phyloP scores from a whole-genome alignment of 2,888 invertebrate genomes.

The Tiphia femorata region DNA sequence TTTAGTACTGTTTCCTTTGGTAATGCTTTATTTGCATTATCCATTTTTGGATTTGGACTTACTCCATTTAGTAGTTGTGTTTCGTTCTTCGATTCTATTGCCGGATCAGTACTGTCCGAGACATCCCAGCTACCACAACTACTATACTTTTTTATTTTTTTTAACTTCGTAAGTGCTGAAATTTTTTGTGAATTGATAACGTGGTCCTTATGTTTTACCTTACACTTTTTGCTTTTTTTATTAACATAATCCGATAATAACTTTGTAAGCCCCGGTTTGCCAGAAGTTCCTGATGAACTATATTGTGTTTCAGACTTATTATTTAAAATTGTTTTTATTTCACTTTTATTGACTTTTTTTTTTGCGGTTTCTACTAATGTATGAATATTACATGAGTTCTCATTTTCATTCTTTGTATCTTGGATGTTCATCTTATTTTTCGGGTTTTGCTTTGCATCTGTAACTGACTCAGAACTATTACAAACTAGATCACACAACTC shows the following conservation, averaged over 20 bases:
- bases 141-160: not conserved
- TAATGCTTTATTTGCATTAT: not conserved
- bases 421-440: slow-evolving; percentile 16
- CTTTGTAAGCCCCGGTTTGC: slow-evolving; percentile 7
- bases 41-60: not conserved
- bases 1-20: not conserved
- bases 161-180: not conserved
- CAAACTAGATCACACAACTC: not conserved
- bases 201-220: not conserved
- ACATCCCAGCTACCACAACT: slow-evolving; percentile 16
- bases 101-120: slow-evolving; percentile 18
- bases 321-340: too few species aligned
- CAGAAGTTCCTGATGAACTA: too few species aligned
- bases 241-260: not conserved
- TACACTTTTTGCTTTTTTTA: slow-evolving; percentile 17
- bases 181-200: not conserved
- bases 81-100: not conserved
- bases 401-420: not conserved
- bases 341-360: too few species aligned
- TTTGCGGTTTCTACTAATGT: too few species aligned
- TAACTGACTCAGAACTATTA: not conserved
- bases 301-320: too few species aligned
- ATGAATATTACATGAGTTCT: not conserved
- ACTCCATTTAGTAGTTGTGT: too few species aligned
- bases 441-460: not conserved